Base-by-base conservation (phyloP, 1,140 invertebrate species). In the Tachypleus tridentatus region DNA sequence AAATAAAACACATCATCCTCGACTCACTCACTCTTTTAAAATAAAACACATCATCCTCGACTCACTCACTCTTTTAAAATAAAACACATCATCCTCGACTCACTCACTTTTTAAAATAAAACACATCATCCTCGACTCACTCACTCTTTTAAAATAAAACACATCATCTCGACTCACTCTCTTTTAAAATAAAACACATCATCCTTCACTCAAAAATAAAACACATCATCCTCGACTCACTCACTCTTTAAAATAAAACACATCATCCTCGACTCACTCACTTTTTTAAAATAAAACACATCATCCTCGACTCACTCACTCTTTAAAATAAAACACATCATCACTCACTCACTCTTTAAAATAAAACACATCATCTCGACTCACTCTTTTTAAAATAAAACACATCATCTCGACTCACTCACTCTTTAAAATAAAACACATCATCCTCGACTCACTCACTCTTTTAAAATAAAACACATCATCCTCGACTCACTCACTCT, bases 61-160 rank as follows among this genome's bases (percentile, higher is more conserved):
- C n/a, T 58, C 58, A 49, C 61, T 61, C 9, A 50, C 58, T 58
- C 58, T 70, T 51, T 78, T 75, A 66, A 62, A 49, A 51, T n/a
- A n/a, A 54, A 63, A 7, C 53, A 54, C 3, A 8, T 54, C 53
- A 8, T n/a, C 53, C 3, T 7, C 53, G 53, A 54, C n/a, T 58
- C 58, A 49, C 61, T 61, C 9, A 50, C 58, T 58, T 70, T 51
- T 78, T 75, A 66, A 62, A 49, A 51, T n/a, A n/a, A 54, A 63
- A 7, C 53, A 54, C 3, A 8, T 54, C 53, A 8, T n/a, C 53
- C 3, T 7, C 53, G 53, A 54, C n/a, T 58, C 58, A 49, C 61
- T 61, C 9, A 50, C 58, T 58, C 58, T 70, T 51, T 78, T 75
- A 66, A 62, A 49, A 51, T n/a, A n/a, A 54, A 63, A 7, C 53